Percentiles rank a stretch among this genome's conserved stretches.
Evolutionary conservation across 2,113 vertebrate genomes (phyloP).

Genomic region (Spilogale gracilis): DNA sequence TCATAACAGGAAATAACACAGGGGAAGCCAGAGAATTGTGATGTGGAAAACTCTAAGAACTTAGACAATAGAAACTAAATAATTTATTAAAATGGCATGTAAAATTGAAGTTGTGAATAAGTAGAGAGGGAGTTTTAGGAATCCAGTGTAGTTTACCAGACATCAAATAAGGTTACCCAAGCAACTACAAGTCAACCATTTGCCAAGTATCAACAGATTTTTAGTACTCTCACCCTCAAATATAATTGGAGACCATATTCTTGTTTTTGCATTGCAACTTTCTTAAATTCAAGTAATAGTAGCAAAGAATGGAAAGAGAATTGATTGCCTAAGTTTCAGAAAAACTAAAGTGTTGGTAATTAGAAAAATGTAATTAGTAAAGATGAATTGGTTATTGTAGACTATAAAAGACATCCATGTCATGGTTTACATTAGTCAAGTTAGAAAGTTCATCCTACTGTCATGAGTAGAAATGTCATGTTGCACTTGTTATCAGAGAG

Average conservation of each 20-base stretch:
- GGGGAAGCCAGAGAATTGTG: slow-evolving; percentile 57
- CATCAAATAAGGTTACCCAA: background rate
- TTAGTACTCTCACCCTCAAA: slow-evolving; percentile 19
- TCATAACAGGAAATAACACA: slow-evolving; percentile 72
- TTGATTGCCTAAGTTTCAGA: background rate
- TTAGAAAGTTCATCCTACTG: background rate
- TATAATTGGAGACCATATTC: background rate
- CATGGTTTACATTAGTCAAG: slow-evolving; percentile 3
- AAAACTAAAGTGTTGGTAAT: slow-evolving; percentile 20
- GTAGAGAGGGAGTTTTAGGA: background rate
- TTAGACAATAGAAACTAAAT: slow-evolving; percentile 34
- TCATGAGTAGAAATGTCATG: background rate
- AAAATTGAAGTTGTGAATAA: slow-evolving; percentile 28
- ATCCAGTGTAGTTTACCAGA: background rate
- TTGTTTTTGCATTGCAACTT: background rate
- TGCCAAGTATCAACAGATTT: background rate
- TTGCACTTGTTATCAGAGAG: background rate
- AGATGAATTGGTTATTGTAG: background rate
- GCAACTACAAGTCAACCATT: background rate
- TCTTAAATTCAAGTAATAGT: slow-evolving; percentile 26
- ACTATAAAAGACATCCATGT: background rate
- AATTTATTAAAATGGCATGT: slow-evolving; percentile 46
- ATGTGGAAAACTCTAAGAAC: slow-evolving; percentile 67
- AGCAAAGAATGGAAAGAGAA: background rate
- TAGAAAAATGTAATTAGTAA: slow-evolving; percentile 32